These are phyloP conservation scores for Sinohyriopsis cumingii DNA, from an alignment of 2,888 invertebrate species.

Conservation along the genomic window DNA sequence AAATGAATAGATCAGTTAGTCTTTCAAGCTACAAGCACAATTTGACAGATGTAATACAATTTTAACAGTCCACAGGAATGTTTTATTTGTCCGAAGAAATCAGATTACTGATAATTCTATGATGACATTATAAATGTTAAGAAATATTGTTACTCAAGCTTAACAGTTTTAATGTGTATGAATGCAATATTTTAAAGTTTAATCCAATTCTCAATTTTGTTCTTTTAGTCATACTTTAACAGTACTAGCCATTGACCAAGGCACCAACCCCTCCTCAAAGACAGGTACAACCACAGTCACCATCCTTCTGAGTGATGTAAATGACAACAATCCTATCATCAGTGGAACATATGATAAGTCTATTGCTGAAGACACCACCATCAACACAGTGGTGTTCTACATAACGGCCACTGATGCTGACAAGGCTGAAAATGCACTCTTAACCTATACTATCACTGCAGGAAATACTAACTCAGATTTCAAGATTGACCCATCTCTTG, in stretches of 20 bases:
- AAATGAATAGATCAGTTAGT: too few species aligned
- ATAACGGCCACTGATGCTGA: conserved; percentile 57
- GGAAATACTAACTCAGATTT: conserved; percentile 58
- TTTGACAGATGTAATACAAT: too few species aligned
- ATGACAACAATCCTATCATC: conserved; percentile 58
- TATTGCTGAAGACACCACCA: conserved; percentile 45
- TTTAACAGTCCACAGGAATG: too few species aligned
- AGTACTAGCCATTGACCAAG: conserved; percentile 51
- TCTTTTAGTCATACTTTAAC: conserved; percentile 50
- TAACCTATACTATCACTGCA: conserved; percentile 47
- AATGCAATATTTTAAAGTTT: background rate
- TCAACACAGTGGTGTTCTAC: conserved; percentile 43
- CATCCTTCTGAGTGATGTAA: conserved; percentile 51
- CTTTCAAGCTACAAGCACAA: too few species aligned
- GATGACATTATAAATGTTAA: too few species aligned
- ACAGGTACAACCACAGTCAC: conserved; percentile 57
- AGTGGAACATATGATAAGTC: conserved; percentile 41
- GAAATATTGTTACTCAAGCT: background rate
- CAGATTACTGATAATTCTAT: too few species aligned
- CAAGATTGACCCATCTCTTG: conserved; percentile 42
- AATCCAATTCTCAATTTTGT: background rate
- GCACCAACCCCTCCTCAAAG: conserved; percentile 24
- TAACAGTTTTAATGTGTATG: background rate
- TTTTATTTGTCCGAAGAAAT: too few species aligned
- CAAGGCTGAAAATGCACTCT: conserved; percentile 39